Percentiles rank a stretch among this genome's conserved stretches.
Conservation (phyloP, 2,797 vertebrate genomes). For the Pelochelys cantorii region DNA sequence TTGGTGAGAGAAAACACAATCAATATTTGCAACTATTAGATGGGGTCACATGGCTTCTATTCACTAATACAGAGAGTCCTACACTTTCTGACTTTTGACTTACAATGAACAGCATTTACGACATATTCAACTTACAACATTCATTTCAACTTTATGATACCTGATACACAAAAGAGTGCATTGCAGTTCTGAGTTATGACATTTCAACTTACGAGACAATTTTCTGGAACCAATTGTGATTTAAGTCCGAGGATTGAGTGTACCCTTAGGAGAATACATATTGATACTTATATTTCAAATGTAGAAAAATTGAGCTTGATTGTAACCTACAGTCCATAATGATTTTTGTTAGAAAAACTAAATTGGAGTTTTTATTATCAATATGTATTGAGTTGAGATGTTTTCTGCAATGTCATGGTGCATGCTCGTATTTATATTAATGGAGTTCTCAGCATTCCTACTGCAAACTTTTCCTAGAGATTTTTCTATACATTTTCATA, state of each 20-base stretch:
- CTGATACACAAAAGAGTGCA: no score
- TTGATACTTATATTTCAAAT: not conserved
- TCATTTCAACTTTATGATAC: no score
- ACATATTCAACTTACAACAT: no score
- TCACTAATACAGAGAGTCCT: not conserved
- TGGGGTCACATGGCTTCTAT: not conserved
- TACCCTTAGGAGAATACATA: not conserved
- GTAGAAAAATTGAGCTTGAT: rapidly evolving
- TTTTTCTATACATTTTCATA: not conserved
- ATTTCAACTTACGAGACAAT: no score
- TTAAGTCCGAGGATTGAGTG: no score
- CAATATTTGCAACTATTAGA: not conserved
- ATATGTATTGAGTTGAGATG: not conserved
- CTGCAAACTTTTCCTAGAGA: not conserved
- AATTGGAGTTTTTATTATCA: not conserved
- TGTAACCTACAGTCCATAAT: not conserved
- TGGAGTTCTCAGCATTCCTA: not conserved
- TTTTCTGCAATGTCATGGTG: not conserved
- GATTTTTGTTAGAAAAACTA: not conserved
- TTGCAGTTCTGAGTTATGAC: no score
- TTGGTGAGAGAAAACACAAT: not conserved
- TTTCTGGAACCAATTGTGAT: no score
- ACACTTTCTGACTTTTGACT: no score
- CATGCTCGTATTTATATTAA: not conserved
- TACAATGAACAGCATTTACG: no score